Conservation (phyloP, 2,797 vertebrate species). For the Allobates femoralis region DNA sequence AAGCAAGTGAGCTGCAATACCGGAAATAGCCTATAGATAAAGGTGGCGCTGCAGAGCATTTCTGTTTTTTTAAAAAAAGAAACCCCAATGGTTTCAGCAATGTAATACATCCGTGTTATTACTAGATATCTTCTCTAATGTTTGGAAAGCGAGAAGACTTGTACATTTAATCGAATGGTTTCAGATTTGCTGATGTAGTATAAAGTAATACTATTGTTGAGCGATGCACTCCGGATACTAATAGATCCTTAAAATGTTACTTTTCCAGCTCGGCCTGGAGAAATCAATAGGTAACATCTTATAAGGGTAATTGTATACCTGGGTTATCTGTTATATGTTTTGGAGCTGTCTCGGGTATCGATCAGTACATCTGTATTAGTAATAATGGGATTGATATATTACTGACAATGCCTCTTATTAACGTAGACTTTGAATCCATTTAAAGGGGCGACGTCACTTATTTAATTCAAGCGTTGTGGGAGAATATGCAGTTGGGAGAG, state of each 20-base stretch:
- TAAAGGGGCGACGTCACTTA: not conserved
- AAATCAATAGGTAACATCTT: conserved; percentile 40
- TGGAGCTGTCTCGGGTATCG: conserved; percentile 26
- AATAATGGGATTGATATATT: conserved; percentile 44
- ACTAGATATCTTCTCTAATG: not conserved
- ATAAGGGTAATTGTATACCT: conserved; percentile 39
- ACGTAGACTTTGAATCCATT: not conserved
- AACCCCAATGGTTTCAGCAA: not conserved
- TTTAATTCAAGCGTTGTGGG: conserved; percentile 1
- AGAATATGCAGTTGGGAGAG: no score
- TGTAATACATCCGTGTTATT: not conserved
- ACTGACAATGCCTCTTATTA: conserved; percentile 17
- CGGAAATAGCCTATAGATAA: no score
- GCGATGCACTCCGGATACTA: not conserved
- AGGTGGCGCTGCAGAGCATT: no score
- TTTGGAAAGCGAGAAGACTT: not conserved
- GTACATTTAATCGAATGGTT: not conserved
- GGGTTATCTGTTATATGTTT: conserved; percentile 25
- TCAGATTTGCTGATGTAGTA: not conserved
- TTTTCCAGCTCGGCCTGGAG: not conserved
- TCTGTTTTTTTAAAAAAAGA: no score
- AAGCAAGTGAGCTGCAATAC: no score
- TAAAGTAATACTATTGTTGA: conserved; percentile 27
- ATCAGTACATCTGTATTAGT: conserved; percentile 25
- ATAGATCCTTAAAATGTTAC: conserved; percentile 33